Evolutionary conservation across 64 coral and sea anemone species (phyloP), one percentile per base, ranked within the genome.

Genomic region (Exaiptasia diaphana): DNA sequence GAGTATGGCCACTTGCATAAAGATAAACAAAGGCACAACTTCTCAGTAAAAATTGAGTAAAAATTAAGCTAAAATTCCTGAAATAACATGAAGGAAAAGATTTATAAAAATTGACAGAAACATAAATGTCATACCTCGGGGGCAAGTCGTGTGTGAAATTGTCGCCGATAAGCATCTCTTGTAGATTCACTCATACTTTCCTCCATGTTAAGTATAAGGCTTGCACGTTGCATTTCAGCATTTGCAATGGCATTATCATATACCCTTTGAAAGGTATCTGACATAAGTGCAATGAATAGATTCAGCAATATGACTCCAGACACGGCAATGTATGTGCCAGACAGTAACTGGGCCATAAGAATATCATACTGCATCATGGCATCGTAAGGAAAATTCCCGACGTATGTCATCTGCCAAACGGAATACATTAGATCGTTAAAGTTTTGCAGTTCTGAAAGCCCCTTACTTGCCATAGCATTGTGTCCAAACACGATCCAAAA

Each of bases 351-450:
- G 3, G 95, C 95, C 95, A 99, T 99, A 0, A 88, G 32, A 20
- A 84, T 83, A 21, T 99, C 95, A 20, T 92, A 84, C 12, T 72
- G 85, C 30, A 99, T 50, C 34, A 99, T 56, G 0, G 95, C 80
- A 29, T 99, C 95, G 89, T 90, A 99, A 1, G 95, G 90, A 28
- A 88, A 99, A 29, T 99, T 99, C 18, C 95, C 95, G 1, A 99
- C 95, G 9, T 88, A 82, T 10, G 95, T 93, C 1, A 99, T 74
- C 67, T 99, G 83, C 95, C 95, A 99, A 34, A 99, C 95, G 0
- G 95, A 99, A 38, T 99, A 99, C 80, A 92, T 99, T 0, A 99
- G 75, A n/a, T 99, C 90, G 40, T 93, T 99, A 50, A 99, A 99
- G 3, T 72, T 50, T 54, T 93, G 80, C 14, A 75, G 73, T 0